Evolutionary conservation across 2,888 invertebrate genomes (phyloP), one percentile per base, ranked within the genome.

Genomic region (Chromoteleia sp.): DNA sequence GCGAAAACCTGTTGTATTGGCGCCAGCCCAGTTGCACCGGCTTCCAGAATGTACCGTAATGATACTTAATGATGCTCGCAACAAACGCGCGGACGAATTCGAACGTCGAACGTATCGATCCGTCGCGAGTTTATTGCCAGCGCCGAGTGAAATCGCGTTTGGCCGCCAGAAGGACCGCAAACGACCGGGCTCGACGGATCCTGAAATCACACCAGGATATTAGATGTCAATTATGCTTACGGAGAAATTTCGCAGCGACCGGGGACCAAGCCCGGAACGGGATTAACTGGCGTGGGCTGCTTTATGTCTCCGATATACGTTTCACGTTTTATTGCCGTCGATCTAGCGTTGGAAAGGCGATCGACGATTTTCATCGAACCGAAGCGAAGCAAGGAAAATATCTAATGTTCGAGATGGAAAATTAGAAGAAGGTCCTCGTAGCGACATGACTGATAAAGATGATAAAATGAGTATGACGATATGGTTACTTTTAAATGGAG

Each of bases 211-310:
- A 63, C 50, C 59, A 45, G 50, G 54, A 56, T 76, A 61, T 68
- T 76, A 76, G 68, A 70, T 76, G 61, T 68, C 68, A 68, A 76
- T 68, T 75, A 75, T 67, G 43, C 52, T 56, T 36, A 12, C 36
- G 39, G 75, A 48, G 75, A 67, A 75, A 74, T 54, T 74, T 61
- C 17, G 48, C 12, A 52, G 19, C 48, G 1, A 19, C 7, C 61
- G n/a, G 17, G 61, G 19, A 19, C 17, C 8, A 12, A 48, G 48
- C 21, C 25, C 12, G 17, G 12, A 19, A 33, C 12, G 39, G 29
- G 17, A 54, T 67, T 67, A 39, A 52, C 21, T 14, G 25, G 8
- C 30, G 25, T 25, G 25, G 52, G 25, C 52, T 65, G 63, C 19
- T 43, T 68, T 45, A 54, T 45, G 21, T 1, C 25, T 2, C 36